Base-by-base conservation (phyloP, 2,888 invertebrate genomes). In the Ophion obscuratus region DNA sequence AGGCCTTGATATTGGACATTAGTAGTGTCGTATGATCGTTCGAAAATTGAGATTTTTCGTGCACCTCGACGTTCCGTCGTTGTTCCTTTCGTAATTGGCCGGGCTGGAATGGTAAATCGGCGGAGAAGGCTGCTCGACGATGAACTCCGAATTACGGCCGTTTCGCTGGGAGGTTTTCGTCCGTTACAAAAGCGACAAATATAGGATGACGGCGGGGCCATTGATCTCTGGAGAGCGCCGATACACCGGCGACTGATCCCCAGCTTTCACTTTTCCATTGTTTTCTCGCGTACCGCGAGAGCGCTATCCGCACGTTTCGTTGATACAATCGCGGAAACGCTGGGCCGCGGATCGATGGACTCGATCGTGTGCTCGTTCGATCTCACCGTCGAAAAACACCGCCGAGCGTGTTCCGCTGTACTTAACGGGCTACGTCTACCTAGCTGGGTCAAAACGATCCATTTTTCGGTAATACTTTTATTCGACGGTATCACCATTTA, bases 201-300 rank as follows among this genome's bases (percentile, higher is more conserved):
- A 76, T 2, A 14, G n/a, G 40, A 27, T 31, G 11, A 36, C 40
- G 47, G 59, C 36, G 67, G 67, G 73, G 81, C 81, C 81, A 80
- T 80, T 80, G 79, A 80, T 80, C 79, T 71, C 64, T 11, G 10
- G 71, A 57, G 77, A 67, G 53, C 27, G 27, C 47, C 61, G 20
- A 61, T 62, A 74, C 47, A 57, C 27, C 75, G 59, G 74, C 61
- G 57, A 59, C 31, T 27, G 61, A 47, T 68, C 74, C 40, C 31
- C 31, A 68, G 83, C 89, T 89, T 87, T 88, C 88, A 87, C 89
- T 83, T 88, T 83, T 66, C 86, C 68, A 81, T 83, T 84, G 83
- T 83, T 87, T 87, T 62, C 59, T 75, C 40, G 14, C 17, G 20
- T 31, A 27, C n/a, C 1, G 36, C 76, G 4, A 61, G 57, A 31